Conservation (phyloP, 2,797 vertebrate genomes). For the Prionace glauca region DNA sequence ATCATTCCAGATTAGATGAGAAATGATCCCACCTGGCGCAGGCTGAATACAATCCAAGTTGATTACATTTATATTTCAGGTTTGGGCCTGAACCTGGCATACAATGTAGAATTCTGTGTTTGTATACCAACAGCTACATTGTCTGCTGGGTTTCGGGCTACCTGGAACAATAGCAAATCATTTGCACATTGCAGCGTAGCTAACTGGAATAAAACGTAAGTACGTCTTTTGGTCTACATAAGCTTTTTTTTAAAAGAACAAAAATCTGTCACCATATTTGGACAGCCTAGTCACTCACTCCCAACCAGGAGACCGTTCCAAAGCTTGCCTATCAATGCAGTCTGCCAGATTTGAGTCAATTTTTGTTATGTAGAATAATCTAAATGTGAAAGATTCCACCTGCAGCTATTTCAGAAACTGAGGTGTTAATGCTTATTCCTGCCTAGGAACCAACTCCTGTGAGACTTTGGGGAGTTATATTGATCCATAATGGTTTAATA, state of each 20-base stretch:
- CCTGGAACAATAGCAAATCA: conserved; percentile 52
- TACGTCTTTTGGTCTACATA: background rate
- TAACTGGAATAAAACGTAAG: background rate
- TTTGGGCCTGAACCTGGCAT: conserved; percentile 96
- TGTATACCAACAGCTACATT: conserved; percentile 99
- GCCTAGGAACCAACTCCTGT: background rate
- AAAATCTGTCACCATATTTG: background rate
- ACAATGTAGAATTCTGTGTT: conserved; percentile 99
- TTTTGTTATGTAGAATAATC: background rate
- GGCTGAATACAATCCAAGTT: background rate
- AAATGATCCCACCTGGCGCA: background rate
- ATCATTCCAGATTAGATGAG: background rate
- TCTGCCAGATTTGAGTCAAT: background rate
- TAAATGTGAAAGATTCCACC: background rate
- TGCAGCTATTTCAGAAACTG: background rate
- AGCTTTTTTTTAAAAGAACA: background rate
- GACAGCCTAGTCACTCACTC: too few species aligned
- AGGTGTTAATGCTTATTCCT: background rate
- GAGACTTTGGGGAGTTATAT: background rate
- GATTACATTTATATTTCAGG: conserved; percentile 51
- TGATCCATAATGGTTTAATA: background rate
- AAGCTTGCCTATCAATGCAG: background rate
- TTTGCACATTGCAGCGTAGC: background rate
- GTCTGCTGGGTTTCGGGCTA: conserved; percentile 99
- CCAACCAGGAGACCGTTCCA: background rate